Base-by-base conservation (phyloP, 2,888 invertebrate genomes). In the Callyntrura guangdongensis region DNA sequence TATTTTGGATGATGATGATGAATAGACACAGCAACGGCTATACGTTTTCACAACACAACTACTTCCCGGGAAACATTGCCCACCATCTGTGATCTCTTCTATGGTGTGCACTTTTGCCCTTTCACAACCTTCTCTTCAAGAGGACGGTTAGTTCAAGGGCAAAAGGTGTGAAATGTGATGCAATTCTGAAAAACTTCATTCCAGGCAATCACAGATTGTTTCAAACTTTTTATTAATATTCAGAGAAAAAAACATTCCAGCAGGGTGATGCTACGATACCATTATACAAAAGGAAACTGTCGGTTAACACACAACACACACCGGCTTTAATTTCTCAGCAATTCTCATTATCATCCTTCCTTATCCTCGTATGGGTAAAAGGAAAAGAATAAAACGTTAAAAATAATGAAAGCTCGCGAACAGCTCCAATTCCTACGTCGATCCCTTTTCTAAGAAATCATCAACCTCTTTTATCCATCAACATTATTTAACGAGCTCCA, bases 371-470 rank as follows among this genome's bases (percentile, higher is more conserved):
- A 64, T 22, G 25, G 25, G 25, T 22, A 4, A 17, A 61, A 61
- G 22, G 14, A 47, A 45, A 20, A 45, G 36, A 8, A 25, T 25
- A 12, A 9, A 74, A 49, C 74, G 4, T 22, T 1, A 72, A n/a
- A 53, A 53, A 5, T 61, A n/a, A 17, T 9, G 8, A 53, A 59
- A 22, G 25, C 14, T 20, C 14, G 25, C 20, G 12, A 4, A 36
- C 69, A 69, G n/a, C 69, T 25, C n/a, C 69, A 69, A 56, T 27
- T 56, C 27, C 17, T 1, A 9, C 12, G 25, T 25, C 56, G 77
- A 81, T 79, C 61, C 87, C 77, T 67, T 87, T 87, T 87, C 87
- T 81, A 56, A 9, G 87, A 81, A 87, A 81, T 87, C 81, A 53
- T 87, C 79, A 79, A 47, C 64, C 81, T 45, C 79, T 59, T 77